phyloP scores from a whole-genome alignment of 2,797 vertebrate genomes.

The Parotocinclus haroldoi region DNA sequence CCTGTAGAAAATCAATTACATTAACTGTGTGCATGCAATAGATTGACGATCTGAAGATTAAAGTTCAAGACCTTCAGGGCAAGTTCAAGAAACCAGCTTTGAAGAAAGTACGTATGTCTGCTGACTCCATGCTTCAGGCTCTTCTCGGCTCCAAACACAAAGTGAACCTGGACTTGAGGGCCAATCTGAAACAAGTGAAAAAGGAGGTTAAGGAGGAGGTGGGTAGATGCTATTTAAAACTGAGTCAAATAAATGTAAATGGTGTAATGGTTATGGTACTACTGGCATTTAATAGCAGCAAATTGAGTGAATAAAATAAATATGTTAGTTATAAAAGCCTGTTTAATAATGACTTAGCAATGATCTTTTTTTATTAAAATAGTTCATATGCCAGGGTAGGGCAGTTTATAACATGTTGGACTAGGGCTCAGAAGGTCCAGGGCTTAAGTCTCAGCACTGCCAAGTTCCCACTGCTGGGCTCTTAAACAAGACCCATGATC shows the following conservation, averaged over 20 bases:
- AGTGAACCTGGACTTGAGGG: slow-evolving; percentile 92
- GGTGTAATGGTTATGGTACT: too few relatives aligned
- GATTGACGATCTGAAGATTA: slow-evolving; percentile 91
- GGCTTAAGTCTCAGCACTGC: too few relatives aligned
- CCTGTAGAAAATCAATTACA: background rate
- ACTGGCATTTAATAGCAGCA: too few relatives aligned
- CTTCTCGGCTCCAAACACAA: slow-evolving; percentile 96
- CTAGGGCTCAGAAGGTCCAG: too few relatives aligned
- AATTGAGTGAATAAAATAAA: too few relatives aligned
- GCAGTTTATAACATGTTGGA: too few relatives aligned
- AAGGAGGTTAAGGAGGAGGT: slow-evolving; percentile 92
- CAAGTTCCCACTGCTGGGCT: too few relatives aligned
- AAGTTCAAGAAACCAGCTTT: slow-evolving; percentile 91
- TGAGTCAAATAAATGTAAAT: too few relatives aligned
- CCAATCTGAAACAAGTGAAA: slow-evolving; percentile 97
- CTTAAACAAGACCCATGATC: too few relatives aligned
- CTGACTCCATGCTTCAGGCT: slow-evolving; percentile 91
- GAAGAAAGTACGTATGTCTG: slow-evolving; percentile 92
- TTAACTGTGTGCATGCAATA: slow-evolving; percentile 18
- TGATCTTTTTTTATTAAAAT: too few relatives aligned
- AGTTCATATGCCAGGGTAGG: too few relatives aligned
- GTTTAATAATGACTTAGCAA: too few relatives aligned
- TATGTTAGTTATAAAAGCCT: background rate
- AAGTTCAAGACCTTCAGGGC: slow-evolving; percentile 87
- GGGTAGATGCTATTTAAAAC: slow-evolving; percentile 31